These are phyloP conservation scores for Eudasyphora cyanicolor DNA, from an alignment of 2,888 invertebrate genomes.

Conservation along the genomic window DNA sequence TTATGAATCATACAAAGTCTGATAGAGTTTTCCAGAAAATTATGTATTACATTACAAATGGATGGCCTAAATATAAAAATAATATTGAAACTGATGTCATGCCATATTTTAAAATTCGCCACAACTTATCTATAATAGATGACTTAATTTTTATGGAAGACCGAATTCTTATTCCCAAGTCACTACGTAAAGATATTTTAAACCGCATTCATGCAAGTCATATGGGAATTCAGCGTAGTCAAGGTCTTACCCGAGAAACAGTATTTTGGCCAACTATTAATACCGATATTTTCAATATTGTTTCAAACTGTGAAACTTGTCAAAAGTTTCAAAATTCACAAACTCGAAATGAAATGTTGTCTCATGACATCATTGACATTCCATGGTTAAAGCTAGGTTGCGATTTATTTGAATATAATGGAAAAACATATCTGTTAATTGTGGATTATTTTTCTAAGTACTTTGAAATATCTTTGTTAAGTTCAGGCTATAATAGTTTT, in stretches of 20 bases:
- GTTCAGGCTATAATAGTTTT: conserved; percentile 34
- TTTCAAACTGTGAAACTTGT: conserved; percentile 62
- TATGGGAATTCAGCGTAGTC: conserved; percentile 44
- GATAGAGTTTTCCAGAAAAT: conserved; percentile 42
- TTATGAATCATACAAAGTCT: not conserved
- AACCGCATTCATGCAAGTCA: conserved; percentile 41
- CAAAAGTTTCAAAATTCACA: conserved; percentile 54
- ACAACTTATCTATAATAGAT: conserved; percentile 48
- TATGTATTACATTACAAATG: conserved; percentile 43
- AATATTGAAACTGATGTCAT: conserved; percentile 12
- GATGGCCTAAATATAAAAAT: conserved; percentile 60
- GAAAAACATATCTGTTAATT: conserved; percentile 47
- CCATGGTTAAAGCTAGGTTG: conserved; percentile 49
- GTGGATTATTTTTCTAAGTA: conserved; percentile 66
- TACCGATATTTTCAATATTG: conserved; percentile 55
- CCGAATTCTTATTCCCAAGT: conserved; percentile 47
- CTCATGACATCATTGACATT: conserved; percentile 39
- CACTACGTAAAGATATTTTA: conserved; percentile 35
- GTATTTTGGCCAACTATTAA: conserved; percentile 60
- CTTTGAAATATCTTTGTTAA: conserved; percentile 53
- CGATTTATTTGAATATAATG: conserved; percentile 59
- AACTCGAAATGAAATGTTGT: conserved; percentile 24
- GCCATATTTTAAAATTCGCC: conserved; percentile 47
- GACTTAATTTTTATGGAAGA: conserved; percentile 48
- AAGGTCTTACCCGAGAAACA: conserved; percentile 40